These are phyloP conservation scores for Myocastor coypus DNA, from an alignment of 2,113 vertebrate species.

Conservation along the genomic window DNA sequence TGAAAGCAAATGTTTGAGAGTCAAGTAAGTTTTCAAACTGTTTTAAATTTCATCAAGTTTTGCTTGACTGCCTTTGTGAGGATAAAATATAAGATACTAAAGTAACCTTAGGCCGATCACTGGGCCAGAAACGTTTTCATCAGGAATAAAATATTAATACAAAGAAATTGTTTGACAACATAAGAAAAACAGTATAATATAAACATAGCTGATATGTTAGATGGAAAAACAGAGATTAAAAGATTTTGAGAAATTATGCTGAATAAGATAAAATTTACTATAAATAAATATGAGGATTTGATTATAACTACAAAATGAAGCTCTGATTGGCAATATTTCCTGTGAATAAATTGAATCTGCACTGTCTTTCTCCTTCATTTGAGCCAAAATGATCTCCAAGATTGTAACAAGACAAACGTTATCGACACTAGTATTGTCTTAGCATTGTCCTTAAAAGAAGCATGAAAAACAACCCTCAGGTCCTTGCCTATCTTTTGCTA, in stretches of 20 bases:
- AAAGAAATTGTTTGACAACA: constrained; percentile 34
- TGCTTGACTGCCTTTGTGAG: constrained; percentile 10
- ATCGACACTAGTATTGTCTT: background rate
- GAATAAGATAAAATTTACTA: background rate
- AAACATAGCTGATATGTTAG: background rate
- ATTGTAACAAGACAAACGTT: background rate
- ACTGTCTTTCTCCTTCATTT: background rate
- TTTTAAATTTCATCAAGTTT: constrained; percentile 64
- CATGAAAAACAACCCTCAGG: background rate
- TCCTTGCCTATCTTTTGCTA: background rate
- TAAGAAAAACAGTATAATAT: background rate
- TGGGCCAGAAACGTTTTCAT: constrained; percentile 37
- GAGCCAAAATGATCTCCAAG: background rate
- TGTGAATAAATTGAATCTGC: background rate
- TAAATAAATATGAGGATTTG: background rate
- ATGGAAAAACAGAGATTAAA: constrained; percentile 1
- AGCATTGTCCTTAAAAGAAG: background rate
- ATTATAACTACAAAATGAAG: background rate
- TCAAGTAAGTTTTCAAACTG: constrained; percentile 53
- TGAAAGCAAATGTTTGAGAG: constrained; percentile 49
- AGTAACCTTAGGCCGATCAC: background rate
- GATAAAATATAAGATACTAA: constrained; percentile 26
- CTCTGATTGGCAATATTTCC: background rate
- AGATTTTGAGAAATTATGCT: background rate
- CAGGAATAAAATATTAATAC: constrained; percentile 61